These are phyloP conservation scores for Wiebesia pumilae DNA, from an alignment of 1,140 invertebrate genomes.

Conservation along the genomic window DNA sequence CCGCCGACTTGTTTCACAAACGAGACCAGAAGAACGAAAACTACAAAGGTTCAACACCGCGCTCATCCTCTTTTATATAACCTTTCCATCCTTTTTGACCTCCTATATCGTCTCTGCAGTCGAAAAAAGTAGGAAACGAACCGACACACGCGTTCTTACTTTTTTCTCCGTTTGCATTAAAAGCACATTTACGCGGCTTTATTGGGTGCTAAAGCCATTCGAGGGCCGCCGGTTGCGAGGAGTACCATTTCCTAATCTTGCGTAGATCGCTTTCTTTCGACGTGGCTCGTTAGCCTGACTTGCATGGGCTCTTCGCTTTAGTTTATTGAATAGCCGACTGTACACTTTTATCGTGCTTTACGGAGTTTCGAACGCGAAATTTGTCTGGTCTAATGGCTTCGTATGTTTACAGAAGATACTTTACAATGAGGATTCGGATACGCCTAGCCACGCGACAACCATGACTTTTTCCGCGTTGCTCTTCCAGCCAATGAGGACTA, in stretches of 20 bases:
- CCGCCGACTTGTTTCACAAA: slow-evolving; percentile 73
- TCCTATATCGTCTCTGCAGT: slow-evolving; percentile 5
- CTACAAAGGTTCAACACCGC: slow-evolving; percentile 66
- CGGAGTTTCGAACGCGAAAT: slow-evolving; percentile 2
- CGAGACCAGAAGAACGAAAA: slow-evolving; percentile 61
- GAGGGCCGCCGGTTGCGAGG: slow-evolving; percentile 41
- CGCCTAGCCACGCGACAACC: slow-evolving; percentile 54
- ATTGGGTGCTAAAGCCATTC: slow-evolving; percentile 67
- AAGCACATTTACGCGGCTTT: slow-evolving; percentile 66
- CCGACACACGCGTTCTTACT: slow-evolving; percentile 5
- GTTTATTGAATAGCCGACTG: slow-evolving; percentile 55
- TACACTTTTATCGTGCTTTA: slow-evolving; percentile 39
- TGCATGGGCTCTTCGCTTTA: slow-evolving; percentile 35
- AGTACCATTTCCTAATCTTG: slow-evolving; percentile 38
- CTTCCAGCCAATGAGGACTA: no score
- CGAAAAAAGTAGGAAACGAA: slow-evolving; percentile 30
- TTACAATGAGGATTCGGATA: slow-evolving; percentile 39
- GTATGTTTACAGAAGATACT: background rate
- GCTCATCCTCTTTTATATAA: slow-evolving; percentile 41
- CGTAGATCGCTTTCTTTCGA: slow-evolving; percentile 18
- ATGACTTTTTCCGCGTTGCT: slow-evolving; percentile 9
- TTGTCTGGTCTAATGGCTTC: background rate
- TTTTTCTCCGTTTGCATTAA: slow-evolving; percentile 62
- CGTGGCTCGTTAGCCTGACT: slow-evolving; percentile 48
- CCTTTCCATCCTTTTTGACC: slow-evolving; percentile 44